Base-by-base conservation (phyloP, 1,140 invertebrate species). In the Philopotamus ludificatus region DNA sequence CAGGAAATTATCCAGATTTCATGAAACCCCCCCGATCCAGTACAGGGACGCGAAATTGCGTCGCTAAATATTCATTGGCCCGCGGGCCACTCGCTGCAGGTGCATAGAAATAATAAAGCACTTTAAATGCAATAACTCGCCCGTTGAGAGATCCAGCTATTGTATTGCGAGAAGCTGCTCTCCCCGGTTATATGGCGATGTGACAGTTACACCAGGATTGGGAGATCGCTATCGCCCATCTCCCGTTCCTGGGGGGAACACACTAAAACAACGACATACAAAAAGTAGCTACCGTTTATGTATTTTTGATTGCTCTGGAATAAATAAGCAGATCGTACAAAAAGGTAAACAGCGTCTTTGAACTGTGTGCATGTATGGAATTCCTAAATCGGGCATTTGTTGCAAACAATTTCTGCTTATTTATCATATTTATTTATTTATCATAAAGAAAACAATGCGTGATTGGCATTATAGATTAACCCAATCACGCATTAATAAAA, bases 101-200 rank as follows among this genome's bases (percentile, higher is more conserved):
- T 67, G 47, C 50, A 16, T 44, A 9, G 8, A 34, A 21, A 67
- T 47, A 67, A 67, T 67, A 63, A 63, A 67, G 60, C 61, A 45
- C 66, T 67, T 67, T 67, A 67, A 67, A 67, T 67, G 66, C 66
- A 67, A 67, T 67, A 67, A 63, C 66, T 63, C 47, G 45, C 53
- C 34, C 54, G 23, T 50, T 63, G 49, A 49, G 23, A 42, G 12
- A 51, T 59, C 41, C 47, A 55, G 49, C 15, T 45, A 54, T 49
- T 62, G 58, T 57, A 47, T 42, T 59, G 58, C 55, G 23, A 15
- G 26, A 15, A 57, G 12, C 21, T 22, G n/a, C 16, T 4, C 18
- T 15, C 34, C 23, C 34, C 25, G 53, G 16, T 28, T 25, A 57
- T 39, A 57, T 25, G 34, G 20, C 53, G 25, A 12, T 4, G 50